Conservation (phyloP, 2,113 vertebrate species). For the Colossoma macropomum region DNA sequence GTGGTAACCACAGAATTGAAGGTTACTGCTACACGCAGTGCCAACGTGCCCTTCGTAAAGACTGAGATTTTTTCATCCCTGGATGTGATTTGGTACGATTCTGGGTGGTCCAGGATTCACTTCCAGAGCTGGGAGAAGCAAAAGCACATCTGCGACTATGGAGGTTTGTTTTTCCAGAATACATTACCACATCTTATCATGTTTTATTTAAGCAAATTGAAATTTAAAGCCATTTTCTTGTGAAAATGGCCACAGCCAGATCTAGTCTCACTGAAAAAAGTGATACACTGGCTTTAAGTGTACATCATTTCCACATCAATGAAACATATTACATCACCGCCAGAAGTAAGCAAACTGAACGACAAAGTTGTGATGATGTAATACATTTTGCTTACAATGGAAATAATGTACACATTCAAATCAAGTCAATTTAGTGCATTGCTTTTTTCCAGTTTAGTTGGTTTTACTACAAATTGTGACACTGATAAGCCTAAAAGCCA, state of each 20-base stretch:
- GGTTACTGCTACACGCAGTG: background rate
- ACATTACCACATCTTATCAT: slow-evolving; percentile 38
- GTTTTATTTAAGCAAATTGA: slow-evolving; percentile 27
- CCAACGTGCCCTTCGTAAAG: background rate
- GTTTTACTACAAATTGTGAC: background rate
- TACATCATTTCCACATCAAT: background rate
- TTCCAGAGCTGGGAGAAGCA: slow-evolving; percentile 1
- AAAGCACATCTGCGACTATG: slow-evolving; percentile 22
- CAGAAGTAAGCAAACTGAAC: background rate
- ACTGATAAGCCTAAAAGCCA: background rate
- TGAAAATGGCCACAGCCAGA: background rate
- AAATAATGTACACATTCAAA: too few relatives aligned
- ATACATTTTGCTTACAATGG: background rate
- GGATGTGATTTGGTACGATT: background rate
- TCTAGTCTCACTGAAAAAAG: background rate
- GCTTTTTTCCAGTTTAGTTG: background rate
- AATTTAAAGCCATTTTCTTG: background rate
- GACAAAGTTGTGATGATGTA: background rate
- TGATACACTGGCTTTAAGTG: background rate
- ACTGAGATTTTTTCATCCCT: background rate
- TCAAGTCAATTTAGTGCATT: too few relatives aligned
- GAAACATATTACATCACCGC: too few relatives aligned
- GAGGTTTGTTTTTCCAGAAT: slow-evolving; percentile 46
- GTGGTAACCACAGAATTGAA: background rate
- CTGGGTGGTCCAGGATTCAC: slow-evolving; percentile 43